Conservation (phyloP, 2,888 invertebrate species). For the Trimorus sp. region DNA sequence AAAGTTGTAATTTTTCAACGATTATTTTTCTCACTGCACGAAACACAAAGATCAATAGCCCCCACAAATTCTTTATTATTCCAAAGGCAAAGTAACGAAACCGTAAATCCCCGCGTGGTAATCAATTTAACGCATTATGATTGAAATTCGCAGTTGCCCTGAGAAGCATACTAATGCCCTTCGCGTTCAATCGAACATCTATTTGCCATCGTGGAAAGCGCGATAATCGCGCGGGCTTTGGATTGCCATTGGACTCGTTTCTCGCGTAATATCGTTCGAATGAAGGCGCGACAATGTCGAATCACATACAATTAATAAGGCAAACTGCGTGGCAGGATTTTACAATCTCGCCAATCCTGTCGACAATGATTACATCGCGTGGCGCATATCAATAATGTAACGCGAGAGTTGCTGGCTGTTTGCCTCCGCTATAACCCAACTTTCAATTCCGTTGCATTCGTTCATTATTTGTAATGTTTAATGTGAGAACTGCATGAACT, state of each 20-base stretch:
- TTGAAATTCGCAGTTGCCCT: conserved; percentile 20
- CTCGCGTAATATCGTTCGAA: conserved; percentile 28
- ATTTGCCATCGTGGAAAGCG: conserved; percentile 34
- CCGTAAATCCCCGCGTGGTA: conserved; percentile 25
- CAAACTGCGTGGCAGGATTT: background rate
- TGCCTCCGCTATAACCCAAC: conserved; percentile 31
- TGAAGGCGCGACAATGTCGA: conserved; percentile 19
- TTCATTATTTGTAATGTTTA: conserved; percentile 60
- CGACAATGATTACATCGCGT: conserved; percentile 32
- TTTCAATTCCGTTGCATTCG: conserved; percentile 40
- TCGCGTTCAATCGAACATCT: conserved; percentile 46
- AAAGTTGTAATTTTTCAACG: too few relatives aligned
- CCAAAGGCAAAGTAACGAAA: conserved; percentile 40
- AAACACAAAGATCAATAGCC: too few relatives aligned
- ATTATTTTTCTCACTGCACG: too few relatives aligned
- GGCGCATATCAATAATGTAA: conserved; percentile 39
- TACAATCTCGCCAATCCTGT: background rate
- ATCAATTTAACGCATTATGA: conserved; percentile 40
- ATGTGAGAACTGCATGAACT: conserved; percentile 54
- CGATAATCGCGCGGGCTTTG: conserved; percentile 37
- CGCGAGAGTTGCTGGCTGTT: conserved; percentile 21
- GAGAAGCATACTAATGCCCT: conserved; percentile 47
- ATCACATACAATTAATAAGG: conserved; percentile 19
- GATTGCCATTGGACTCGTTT: conserved; percentile 25
- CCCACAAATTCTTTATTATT: background rate